A percentile compares a stretch with the other conserved stretches of the same genome.
Conservation (phyloP, 2,113 vertebrate species). For the Eira barbara region DNA sequence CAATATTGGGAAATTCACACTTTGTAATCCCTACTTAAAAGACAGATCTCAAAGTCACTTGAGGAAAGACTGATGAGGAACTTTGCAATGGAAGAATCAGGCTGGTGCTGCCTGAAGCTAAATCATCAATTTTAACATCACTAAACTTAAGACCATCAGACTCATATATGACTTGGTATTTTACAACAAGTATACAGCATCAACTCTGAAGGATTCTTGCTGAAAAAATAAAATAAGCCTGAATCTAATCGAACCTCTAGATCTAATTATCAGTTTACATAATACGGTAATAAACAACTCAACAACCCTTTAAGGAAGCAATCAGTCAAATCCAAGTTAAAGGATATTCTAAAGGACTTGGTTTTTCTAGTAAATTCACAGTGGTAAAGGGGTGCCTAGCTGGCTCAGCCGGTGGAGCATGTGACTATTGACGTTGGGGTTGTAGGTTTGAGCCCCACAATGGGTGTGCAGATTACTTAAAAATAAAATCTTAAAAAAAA, state of each 20-base stretch:
- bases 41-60: neutral
- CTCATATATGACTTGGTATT: neutral
- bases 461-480: neutral
- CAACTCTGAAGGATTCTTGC: neutral
- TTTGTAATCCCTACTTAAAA: neutral
- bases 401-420: neutral
- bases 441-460: neutral
- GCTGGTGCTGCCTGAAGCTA: neutral
- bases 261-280: neutral
- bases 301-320: neutral
- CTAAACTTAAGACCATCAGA: neutral
- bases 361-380: neutral
- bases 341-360: neutral
- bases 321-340: neutral
- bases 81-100: neutral
- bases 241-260: neutral
- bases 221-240: constrained; percentile 25
- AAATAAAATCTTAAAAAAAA: neutral
- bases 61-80: neutral
- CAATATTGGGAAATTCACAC: neutral
- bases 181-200: neutral
- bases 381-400: neutral
- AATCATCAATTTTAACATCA: neutral
- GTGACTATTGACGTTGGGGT: neutral
- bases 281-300: neutral